Base-by-base conservation (phyloP, 2,888 invertebrate genomes). In the Drosophila anomalata region DNA sequence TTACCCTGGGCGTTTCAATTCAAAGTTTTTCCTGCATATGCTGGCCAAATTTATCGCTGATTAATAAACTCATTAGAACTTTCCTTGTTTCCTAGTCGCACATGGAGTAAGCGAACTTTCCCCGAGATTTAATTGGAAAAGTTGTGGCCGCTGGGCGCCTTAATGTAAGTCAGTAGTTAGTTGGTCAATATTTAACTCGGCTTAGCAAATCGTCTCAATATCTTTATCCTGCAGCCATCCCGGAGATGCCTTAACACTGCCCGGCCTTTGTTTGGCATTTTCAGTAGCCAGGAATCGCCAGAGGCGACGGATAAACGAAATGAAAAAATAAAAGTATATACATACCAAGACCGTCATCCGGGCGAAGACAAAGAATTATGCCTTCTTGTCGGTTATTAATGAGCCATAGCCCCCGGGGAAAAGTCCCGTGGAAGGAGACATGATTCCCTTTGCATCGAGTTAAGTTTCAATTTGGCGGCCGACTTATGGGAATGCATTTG, bases 1-100 rank as follows among this genome's bases (percentile, higher is more conserved):
- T 73, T 62, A 33, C 17, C 42, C 29, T 14, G 26, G 39, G 52
- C 29, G 52, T 22, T 44, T 52, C 51, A 41, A 53, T 42, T 66
- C 31, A 12, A 67, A 66, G 48, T 66, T 66, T 14, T 54, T 14
- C 17, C n/a, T 56, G 41, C 57, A 72, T 66, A 60, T 54, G 59
- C 48, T 41, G 50, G 36, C 69, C 46, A 53, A 81, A 78, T 85
- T 84, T 76, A 73, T 81, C 66, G 51, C 67, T 76, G 75, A 70
- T 81, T 87, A 78, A 84, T 87, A 87, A 85, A 88, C 87, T 87
- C 75, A 82, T 85, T 88, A 88, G 51, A 85, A 89, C 74, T 85
- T 85, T 84, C 41, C 57, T 62, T 74, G 66, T 71, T 76, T 75
- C 66, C 61, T 41, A 53, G 26, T 36, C 51, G 31, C 56, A 29